A percentile compares a stretch with the other conserved stretches of the same genome.
Conservation (phyloP, 1,140 invertebrate genomes). For the Triops cancriformis region DNA sequence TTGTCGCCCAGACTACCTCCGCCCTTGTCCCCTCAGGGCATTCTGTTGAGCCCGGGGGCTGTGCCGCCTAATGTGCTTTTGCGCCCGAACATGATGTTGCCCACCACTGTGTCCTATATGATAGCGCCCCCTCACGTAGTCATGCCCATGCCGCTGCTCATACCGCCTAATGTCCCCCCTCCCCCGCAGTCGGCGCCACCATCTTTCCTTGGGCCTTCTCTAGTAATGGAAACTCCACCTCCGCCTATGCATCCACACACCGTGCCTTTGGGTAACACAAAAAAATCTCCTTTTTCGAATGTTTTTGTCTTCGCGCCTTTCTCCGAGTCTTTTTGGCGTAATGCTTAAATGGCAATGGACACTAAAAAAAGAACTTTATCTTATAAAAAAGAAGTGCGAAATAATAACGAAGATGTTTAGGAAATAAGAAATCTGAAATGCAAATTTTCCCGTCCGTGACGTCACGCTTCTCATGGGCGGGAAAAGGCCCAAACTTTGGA, state of each 20-base stretch:
- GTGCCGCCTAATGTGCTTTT: neutral
- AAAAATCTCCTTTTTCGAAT: neutral
- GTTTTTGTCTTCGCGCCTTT: neutral
- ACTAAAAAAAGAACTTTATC: too few species aligned
- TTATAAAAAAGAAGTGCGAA: too few species aligned
- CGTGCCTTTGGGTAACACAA: slow-evolving; percentile 6
- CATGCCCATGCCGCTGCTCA: neutral
- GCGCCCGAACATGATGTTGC: neutral
- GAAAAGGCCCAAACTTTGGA: too few species aligned
- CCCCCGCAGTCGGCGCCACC: neutral
- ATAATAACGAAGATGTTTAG: too few species aligned
- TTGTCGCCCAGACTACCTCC: neutral
- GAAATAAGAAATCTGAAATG: too few species aligned
- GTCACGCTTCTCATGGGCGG: too few species aligned
- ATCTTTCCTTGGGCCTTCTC: neutral
- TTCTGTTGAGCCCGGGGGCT: neutral
- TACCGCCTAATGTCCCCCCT: neutral
- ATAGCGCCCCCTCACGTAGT: neutral
- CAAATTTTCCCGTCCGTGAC: too few species aligned
- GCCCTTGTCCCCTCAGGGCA: neutral
- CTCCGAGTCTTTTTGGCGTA: neutral
- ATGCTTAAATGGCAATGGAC: too few species aligned
- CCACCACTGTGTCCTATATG: neutral
- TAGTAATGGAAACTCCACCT: neutral
- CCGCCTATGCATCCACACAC: slow-evolving; percentile 7